Conservation (phyloP, 35 echinoderm and acorn worm species). For the Chiridota heheva region DNA sequence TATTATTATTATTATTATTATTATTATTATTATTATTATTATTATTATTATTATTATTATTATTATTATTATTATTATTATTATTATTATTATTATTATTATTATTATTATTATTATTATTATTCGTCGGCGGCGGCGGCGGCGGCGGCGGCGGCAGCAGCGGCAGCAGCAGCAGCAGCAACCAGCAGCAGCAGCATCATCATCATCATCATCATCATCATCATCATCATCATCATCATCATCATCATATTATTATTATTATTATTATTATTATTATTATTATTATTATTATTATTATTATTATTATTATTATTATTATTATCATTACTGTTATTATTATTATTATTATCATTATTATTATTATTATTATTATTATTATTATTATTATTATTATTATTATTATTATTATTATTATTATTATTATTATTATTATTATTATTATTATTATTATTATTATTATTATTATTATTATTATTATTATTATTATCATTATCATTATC, state of each 20-base stretch:
- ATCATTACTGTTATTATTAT: background rate
- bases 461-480: background rate
- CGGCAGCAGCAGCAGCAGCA: too few relatives aligned
- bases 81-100: background rate
- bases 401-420: background rate
- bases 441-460: background rate
- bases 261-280: background rate
- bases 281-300: background rate
- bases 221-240: background rate
- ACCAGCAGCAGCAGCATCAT: too few relatives aligned
- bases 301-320: background rate
- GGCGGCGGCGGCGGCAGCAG: background rate
- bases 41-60: background rate
- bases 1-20: too few relatives aligned
- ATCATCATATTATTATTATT: too few relatives aligned
- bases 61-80: background rate
- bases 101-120: background rate
- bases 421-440: background rate
- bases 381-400: background rate
- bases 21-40: background rate
- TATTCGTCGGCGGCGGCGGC: too few relatives aligned
- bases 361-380: background rate
- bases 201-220: background rate
- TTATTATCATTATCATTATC: background rate
- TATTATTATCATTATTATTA: background rate